These are phyloP conservation scores for Deilephila elpenor DNA, from an alignment of 2,888 invertebrate species.

Conservation along the genomic window DNA sequence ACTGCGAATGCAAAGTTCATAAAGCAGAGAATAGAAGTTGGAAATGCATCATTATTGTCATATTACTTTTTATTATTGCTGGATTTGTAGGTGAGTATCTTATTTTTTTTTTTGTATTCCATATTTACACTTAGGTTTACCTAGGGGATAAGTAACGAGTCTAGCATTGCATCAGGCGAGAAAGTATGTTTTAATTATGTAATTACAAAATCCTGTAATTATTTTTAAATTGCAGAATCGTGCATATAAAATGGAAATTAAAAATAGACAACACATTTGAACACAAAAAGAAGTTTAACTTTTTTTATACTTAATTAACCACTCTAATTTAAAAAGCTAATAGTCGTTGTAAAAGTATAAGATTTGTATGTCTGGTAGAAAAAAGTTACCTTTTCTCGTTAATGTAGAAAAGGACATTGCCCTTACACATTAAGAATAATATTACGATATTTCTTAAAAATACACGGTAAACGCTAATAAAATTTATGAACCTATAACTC, in stretches of 20 bases:
- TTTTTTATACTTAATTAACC: background rate
- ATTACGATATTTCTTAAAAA: too few species aligned
- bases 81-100: slow-evolving; percentile 56
- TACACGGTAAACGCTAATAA: too few species aligned
- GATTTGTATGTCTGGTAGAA: background rate
- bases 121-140: background rate
- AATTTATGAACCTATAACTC: too few species aligned
- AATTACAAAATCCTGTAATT: too few species aligned
- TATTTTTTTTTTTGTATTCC: background rate
- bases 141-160: too few species aligned
- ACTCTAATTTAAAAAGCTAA: background rate
- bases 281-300: background rate
- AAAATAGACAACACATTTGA: background rate
- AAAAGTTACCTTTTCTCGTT: background rate
- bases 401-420: background rate
- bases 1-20: slow-evolving; percentile 45
- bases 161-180: too few species aligned
- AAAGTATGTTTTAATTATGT: too few species aligned
- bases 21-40: slow-evolving; percentile 36
- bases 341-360: background rate
- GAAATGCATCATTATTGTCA: slow-evolving; percentile 36
- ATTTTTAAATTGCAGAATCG: too few species aligned
- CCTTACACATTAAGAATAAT: background rate
- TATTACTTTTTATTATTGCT: slow-evolving; percentile 49
- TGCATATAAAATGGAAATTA: background rate